phyloP scores from a whole-genome alignment of 2,888 invertebrate genomes.

The Cabera pusaria region DNA sequence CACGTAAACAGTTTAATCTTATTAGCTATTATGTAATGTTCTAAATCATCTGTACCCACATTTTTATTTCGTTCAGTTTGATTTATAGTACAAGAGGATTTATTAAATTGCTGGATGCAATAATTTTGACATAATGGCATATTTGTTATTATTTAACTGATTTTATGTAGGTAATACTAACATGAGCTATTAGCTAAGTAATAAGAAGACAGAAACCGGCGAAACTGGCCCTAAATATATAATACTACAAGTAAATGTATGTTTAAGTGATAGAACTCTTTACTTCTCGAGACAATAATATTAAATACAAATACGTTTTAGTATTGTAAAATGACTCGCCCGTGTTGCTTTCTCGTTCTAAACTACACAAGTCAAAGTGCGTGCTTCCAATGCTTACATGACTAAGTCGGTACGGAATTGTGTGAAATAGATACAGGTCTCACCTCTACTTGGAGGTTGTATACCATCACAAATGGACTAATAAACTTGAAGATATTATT shows the following conservation, averaged over 20 bases:
- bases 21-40: constrained; percentile 28
- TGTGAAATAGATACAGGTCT: constrained; percentile 57
- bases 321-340: background rate
- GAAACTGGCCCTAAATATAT: too few species aligned
- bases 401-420: constrained; percentile 47
- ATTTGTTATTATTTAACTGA: background rate
- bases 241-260: too few species aligned
- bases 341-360: constrained; percentile 30
- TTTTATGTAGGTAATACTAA: too few species aligned
- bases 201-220: too few species aligned
- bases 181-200: too few species aligned
- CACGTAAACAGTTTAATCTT: constrained; percentile 17
- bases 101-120: constrained; percentile 27
- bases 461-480: constrained; percentile 35
- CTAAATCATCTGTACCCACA: constrained; percentile 27
- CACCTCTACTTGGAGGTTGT: constrained; percentile 36
- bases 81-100: constrained; percentile 25
- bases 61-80: constrained; percentile 25
- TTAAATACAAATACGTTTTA: too few species aligned
- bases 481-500: constrained; percentile 37
- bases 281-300: too few species aligned
- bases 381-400: constrained; percentile 55
- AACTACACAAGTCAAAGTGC: constrained; percentile 46
- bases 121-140: constrained; percentile 4
- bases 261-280: too few species aligned